Percentiles rank a stretch among this genome's conserved stretches.
These are phyloP conservation scores for Archips xylosteana DNA, from an alignment of 2,888 invertebrate species.

Conservation along the genomic window DNA sequence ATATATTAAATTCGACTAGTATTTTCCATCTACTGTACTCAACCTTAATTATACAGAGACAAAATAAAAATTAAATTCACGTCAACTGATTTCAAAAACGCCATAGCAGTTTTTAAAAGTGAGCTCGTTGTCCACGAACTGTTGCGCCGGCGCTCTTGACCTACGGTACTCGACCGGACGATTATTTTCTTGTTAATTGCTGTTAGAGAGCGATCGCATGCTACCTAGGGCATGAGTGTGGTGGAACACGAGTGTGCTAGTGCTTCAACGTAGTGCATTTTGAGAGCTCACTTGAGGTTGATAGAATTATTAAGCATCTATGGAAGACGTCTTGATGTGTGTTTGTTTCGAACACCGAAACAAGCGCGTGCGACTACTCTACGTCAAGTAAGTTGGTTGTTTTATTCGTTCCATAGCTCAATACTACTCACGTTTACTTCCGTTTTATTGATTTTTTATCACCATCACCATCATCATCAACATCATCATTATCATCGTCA, in stretches of 20 bases:
- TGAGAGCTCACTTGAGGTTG: not conserved
- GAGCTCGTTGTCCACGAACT: constrained; percentile 14
- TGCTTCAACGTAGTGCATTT: not conserved
- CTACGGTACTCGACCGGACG: constrained; percentile 37
- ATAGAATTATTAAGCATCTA: not conserved
- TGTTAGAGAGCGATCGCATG: constrained; percentile 9
- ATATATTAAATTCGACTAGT: no score
- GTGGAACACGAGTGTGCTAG: not conserved
- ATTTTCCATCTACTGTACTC: no score
- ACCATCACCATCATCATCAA: no score
- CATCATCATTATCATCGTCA: no score
- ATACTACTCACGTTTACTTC: no score
- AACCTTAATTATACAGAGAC: no score
- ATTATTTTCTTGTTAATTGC: constrained; percentile 38
- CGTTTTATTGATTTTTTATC: no score
- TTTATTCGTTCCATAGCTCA: no score
- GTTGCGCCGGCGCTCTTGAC: constrained; percentile 33
- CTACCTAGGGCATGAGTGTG: not conserved
- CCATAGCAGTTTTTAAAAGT: constrained; percentile 19
- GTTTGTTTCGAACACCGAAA: no score
- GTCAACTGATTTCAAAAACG: not conserved
- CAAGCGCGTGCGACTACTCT: no score
- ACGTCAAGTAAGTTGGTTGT: no score
- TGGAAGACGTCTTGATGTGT: not conserved
- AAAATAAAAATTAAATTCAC: no score